These are phyloP conservation scores for Glyptemys insculpta DNA, from an alignment of 2,797 vertebrate species.

Conservation along the genomic window DNA sequence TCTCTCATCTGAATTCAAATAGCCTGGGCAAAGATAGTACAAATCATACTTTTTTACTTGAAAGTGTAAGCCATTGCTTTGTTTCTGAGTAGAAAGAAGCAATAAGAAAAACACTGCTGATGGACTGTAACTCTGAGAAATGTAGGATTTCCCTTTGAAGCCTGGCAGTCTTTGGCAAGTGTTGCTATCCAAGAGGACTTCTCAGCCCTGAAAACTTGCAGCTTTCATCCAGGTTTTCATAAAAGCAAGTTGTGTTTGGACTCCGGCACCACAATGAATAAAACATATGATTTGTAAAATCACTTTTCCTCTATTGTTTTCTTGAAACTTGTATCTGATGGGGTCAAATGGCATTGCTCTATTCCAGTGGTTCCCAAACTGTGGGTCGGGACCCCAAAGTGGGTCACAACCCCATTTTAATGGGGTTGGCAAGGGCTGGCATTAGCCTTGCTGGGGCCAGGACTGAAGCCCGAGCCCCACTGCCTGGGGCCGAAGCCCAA, in stretches of 20 bases:
- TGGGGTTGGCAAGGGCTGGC: no score
- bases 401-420: no score
- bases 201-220: not conserved
- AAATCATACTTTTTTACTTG: no score
- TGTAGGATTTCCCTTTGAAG: not conserved
- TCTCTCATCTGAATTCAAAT: no score
- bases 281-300: not conserved
- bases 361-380: no score
- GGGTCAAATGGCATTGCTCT: not conserved
- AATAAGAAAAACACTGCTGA: not conserved
- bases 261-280: not conserved
- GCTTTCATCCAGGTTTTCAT: not conserved
- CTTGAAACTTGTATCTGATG: not conserved
- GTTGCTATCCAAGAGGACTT: not conserved
- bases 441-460: no score
- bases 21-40: no score
- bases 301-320: not conserved
- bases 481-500: no score
- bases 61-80: not conserved
- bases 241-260: not conserved
- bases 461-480: no score
- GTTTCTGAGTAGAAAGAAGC: not conserved
- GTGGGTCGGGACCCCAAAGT: no score
- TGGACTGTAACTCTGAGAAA: not conserved
- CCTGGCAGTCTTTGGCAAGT: not conserved